Percentiles rank a stretch among this genome's conserved stretches.
Evolutionary conservation across 64 coral and sea anemone genomes (phyloP).

Genomic region (Exaiptasia diaphana): DNA sequence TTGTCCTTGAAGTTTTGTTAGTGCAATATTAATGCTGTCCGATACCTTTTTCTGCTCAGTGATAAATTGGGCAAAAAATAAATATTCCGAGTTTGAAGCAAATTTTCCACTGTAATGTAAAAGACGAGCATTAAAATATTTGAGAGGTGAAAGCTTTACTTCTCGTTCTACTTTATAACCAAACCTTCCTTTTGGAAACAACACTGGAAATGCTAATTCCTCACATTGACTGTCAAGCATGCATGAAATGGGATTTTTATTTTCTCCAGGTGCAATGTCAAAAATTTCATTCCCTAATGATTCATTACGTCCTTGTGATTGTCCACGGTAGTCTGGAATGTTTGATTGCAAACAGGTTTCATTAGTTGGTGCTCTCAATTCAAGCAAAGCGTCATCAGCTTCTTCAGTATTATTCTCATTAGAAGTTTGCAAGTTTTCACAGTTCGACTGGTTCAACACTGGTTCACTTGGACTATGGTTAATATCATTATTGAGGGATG

Average conservation of each 20-base stretch:
- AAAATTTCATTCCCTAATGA: conserved; percentile 49
- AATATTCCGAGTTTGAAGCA: conserved; percentile 42
- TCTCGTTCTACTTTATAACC: conserved; percentile 35
- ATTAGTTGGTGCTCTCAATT: conserved; percentile 22
- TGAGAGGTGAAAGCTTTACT: conserved; percentile 18
- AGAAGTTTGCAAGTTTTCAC: not conserved
- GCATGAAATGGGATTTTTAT: conserved; percentile 36
- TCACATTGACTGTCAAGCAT: conserved; percentile 47
- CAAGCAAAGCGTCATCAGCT: conserved; percentile 44
- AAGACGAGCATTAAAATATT: conserved; percentile 57
- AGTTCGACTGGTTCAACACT: not conserved
- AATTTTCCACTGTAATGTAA: conserved; percentile 54
- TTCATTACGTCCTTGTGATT: not conserved
- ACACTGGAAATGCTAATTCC: conserved; percentile 41
- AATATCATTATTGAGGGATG: not conserved
- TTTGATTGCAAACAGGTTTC: conserved; percentile 39
- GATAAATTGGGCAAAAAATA: conserved; percentile 59
- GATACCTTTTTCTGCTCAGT: conserved; percentile 60
- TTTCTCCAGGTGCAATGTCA: conserved; percentile 21
- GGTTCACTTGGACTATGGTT: not conserved
- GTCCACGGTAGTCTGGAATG: conserved; percentile 31
- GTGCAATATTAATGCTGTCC: conserved; percentile 54
- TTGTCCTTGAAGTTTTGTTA: conserved; percentile 32
- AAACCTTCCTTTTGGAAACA: conserved; percentile 31
- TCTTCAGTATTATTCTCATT: conserved; percentile 24